Evolutionary conservation across 2,113 vertebrate species (phyloP), one percentile per base, ranked within the genome.

Genomic region (Spizaetus ornatus): DNA sequence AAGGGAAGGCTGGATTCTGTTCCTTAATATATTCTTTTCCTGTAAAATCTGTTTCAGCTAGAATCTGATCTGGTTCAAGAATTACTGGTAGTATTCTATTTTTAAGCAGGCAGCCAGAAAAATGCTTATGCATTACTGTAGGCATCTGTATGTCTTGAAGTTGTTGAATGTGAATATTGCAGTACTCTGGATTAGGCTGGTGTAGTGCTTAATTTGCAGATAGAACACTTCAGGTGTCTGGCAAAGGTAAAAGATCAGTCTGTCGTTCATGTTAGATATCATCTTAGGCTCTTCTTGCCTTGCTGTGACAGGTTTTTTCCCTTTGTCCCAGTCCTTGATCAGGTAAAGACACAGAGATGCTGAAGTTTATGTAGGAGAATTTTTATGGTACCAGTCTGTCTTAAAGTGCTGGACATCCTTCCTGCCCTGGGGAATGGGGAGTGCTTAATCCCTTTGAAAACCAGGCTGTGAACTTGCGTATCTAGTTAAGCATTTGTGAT

Each of bases 121-220:
- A 92, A 31, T 11, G 27, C 21, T 1, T 3, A 5, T 2, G 3
- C 3, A 0, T 42, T 26, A 7, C 47, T 63, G 52, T 63, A 55
- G 23, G 25, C 4, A 5, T 38, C 7, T 32, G 16, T n/a, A 1
- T 50, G 27, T 47, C 47, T 50, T 29, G 17, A 8, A 43, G 47
- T 18, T 78, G 29, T 43, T 62, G 17, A 59, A 18, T 38, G 42
- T 56, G 55, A 70, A 11, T 22, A 3, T 53, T 58, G 38, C 21
- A 8, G 25, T 14, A 26, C 63, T 62, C 32, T 5, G 45, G 65
- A 22, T 76, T 11, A 48, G 63, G 40, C 53, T 70, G 53, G 10
- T 25, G 34, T 42, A 61, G 40, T 32, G 36, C 32, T 65, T 38
- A 4, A 47, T 81, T 31, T 76, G 25, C 53, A 79, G 36, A 6